phyloP scores from a whole-genome alignment of 2,113 vertebrate species.

The Apeltes quadracus region DNA sequence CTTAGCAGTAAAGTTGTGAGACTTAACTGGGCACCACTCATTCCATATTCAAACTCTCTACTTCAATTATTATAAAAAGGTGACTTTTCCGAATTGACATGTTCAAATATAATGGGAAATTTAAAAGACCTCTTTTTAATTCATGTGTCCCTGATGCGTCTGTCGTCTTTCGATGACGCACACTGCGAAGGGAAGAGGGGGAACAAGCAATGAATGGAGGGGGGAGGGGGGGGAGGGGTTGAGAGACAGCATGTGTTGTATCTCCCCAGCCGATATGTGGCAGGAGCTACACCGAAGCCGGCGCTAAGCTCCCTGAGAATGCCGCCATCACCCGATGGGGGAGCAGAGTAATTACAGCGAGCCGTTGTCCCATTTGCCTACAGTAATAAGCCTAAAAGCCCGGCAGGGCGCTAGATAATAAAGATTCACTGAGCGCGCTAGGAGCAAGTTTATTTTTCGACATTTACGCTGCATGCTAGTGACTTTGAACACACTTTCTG shows the following conservation, averaged over 20 bases:
- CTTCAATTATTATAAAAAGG: too few relatives aligned
- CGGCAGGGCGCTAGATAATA: slow-evolving; percentile 59
- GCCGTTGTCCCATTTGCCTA: slow-evolving; percentile 69
- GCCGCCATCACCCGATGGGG: slow-evolving; percentile 62
- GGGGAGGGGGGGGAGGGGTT: background rate
- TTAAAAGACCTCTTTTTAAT: background rate
- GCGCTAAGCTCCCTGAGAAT: slow-evolving; percentile 71
- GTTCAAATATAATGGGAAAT: background rate
- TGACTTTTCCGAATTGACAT: background rate
- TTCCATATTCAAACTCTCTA: too few relatives aligned
- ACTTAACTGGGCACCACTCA: background rate
- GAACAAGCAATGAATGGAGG: background rate
- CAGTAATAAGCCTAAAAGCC: slow-evolving; percentile 70
- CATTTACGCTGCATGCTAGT: background rate
- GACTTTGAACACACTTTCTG: slow-evolving; percentile 15
- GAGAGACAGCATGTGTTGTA: slow-evolving; percentile 49
- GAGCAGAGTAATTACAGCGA: slow-evolving; percentile 71
- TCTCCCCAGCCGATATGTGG: slow-evolving; percentile 45
- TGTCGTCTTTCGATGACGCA: background rate
- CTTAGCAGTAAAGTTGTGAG: background rate
- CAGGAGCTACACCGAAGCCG: slow-evolving; percentile 53
- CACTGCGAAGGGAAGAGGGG: background rate
- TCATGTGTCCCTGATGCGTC: background rate
- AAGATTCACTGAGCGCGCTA: slow-evolving; percentile 49
- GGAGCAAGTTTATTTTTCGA: slow-evolving; percentile 38